Evolutionary conservation across 2,113 vertebrate species (phyloP).

Genomic region (Cheirogaleus medius): DNA sequence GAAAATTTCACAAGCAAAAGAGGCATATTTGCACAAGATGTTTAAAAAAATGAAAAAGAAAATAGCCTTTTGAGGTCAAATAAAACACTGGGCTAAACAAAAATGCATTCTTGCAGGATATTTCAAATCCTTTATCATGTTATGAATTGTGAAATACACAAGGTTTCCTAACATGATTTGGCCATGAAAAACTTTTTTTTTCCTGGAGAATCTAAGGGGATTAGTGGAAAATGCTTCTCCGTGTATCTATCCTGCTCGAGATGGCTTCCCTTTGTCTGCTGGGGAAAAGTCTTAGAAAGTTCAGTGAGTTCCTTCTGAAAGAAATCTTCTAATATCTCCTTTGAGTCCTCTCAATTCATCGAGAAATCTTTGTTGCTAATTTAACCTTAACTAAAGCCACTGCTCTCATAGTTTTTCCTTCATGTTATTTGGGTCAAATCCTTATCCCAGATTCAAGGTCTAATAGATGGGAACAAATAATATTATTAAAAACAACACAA

Average conservation of each 20-base stretch:
- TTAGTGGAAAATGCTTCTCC: not conserved
- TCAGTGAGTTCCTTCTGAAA: slow-evolving; percentile 15
- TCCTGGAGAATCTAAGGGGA: not conserved
- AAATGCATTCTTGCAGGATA: slow-evolving; percentile 27
- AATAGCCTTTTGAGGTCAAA: slow-evolving; percentile 17
- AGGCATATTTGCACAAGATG: slow-evolving; percentile 20
- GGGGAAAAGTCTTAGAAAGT: not conserved
- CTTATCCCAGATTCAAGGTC: not conserved
- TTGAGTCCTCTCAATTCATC: not conserved
- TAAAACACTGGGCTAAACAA: slow-evolving; percentile 44
- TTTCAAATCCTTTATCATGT: slow-evolving; percentile 21
- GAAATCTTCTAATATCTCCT: not conserved
- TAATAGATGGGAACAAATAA: slow-evolving; percentile 28
- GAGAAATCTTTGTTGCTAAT: not conserved
- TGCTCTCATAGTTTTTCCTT: not conserved
- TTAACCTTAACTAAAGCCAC: slow-evolving; percentile 6
- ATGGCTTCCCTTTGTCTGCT: not conserved
- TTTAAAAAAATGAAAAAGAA: not conserved
- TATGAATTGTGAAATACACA: slow-evolving; percentile 50
- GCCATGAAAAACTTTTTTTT: not conserved
- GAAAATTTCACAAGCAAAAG: slow-evolving; percentile 41
- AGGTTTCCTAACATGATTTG: slow-evolving; percentile 27
- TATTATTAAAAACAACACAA: slow-evolving; percentile 46
- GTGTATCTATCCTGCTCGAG: not conserved
- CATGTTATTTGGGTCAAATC: slow-evolving; percentile 3